phyloP scores from a whole-genome alignment of 1,140 invertebrate genomes.

The Acyrthosiphon pisum region DNA sequence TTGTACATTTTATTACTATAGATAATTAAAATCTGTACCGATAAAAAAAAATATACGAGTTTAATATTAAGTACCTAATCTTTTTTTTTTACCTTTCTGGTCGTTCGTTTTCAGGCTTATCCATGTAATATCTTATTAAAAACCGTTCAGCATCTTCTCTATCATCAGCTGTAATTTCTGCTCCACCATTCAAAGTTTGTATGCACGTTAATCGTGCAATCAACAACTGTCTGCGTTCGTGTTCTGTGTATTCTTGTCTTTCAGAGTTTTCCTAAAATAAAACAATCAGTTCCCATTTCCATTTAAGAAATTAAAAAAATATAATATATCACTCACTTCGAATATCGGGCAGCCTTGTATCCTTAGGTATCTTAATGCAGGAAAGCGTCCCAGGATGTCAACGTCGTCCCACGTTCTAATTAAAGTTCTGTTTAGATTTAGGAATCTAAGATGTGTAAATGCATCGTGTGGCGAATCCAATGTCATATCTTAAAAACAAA shows the following conservation, averaged over 20 bases:
- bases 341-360: conserved; percentile 71
- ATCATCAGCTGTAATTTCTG: conserved; percentile 81
- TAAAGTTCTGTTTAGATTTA: conserved; percentile 85
- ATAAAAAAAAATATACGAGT: neutral
- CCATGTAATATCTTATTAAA: conserved; percentile 91
- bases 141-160: conserved; percentile 91
- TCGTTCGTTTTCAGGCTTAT: conserved; percentile 79
- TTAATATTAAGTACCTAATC: neutral
- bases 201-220: conserved; percentile 88
- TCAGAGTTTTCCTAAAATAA: conserved; percentile 31
- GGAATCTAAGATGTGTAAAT: conserved; percentile 75
- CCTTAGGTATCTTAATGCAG: conserved; percentile 79
- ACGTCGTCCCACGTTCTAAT: conserved; percentile 87
- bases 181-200: conserved; percentile 85
- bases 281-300: neutral
- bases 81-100: conserved; percentile 71
- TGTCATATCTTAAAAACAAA: conserved; percentile 53
- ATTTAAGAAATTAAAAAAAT: neutral
- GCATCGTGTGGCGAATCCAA: conserved; percentile 66
- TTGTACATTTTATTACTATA: neutral
- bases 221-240: conserved; percentile 82
- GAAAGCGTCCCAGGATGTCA: conserved; percentile 81
- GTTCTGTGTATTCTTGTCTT: conserved; percentile 79
- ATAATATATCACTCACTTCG: conserved; percentile 66
- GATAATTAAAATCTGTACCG: neutral